A percentile compares a stretch with the other conserved stretches of the same genome.
Evolutionary conservation across 1,140 invertebrate genomes (phyloP).

Genomic region (Rhagoletis pomonella): DNA sequence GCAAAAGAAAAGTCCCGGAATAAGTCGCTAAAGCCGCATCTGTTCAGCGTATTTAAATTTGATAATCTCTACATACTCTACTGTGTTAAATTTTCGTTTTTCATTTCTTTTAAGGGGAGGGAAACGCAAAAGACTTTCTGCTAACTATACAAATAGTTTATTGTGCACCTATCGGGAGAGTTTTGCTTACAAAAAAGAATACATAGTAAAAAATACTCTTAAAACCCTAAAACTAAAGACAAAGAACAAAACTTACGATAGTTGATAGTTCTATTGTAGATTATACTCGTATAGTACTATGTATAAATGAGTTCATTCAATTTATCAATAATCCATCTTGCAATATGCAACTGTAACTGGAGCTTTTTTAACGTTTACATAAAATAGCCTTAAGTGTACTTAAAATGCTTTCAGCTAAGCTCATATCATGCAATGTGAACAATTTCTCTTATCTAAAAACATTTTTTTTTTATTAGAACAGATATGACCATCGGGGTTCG

Average conservation of each 20-base stretch:
- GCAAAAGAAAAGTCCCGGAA: conserved; percentile 53
- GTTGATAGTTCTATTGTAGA: neutral
- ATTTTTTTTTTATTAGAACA: neutral
- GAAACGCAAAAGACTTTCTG: conserved; percentile 40
- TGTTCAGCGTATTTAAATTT: neutral
- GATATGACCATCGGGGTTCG: neutral
- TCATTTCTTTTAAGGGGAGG: conserved; percentile 43
- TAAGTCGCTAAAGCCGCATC: neutral
- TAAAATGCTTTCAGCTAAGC: neutral
- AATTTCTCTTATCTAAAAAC: neutral
- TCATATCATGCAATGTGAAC: neutral
- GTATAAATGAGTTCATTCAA: neutral
- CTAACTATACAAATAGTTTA: conserved; percentile 13
- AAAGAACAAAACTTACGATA: neutral
- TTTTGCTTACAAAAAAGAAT: neutral
- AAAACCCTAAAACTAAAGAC: neutral
- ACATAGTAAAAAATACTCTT: no score
- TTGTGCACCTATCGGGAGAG: neutral
- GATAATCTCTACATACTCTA: neutral
- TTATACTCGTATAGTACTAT: neutral
- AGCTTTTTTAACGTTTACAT: neutral
- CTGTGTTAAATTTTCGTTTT: conserved; percentile 18
- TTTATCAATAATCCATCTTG: neutral
- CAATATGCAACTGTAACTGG: neutral
- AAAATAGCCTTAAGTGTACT: conserved; percentile 41